Evolutionary conservation across 2,113 vertebrate genomes (phyloP), one percentile per base, ranked within the genome.

Genomic region (Syngnathus scovelli): DNA sequence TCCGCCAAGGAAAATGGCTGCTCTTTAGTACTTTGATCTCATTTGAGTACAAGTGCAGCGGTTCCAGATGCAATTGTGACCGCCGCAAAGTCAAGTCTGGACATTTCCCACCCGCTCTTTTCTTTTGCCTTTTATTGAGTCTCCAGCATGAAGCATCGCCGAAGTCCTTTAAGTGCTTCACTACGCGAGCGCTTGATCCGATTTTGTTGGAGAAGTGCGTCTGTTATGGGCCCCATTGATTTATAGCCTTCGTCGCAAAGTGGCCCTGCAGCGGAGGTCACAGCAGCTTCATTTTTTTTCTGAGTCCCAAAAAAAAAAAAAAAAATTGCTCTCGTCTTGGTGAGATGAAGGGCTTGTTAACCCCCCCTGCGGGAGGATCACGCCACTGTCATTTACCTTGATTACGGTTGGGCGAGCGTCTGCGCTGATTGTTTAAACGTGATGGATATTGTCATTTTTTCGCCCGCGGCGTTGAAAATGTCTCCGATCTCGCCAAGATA

Each of bases 201-300:
- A 62, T 62, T 62, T 62, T 13, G 71, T 70, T 81, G 75, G 81
- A 84, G 78, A 58, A 75, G 78, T 74, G 39, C 71, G 76, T 89
- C 80, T 71, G 70, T 51, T 75, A 58, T 33, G 67, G 2, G 75
- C 68, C 73, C 64, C 79, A 80, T 64, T 82, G 83, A 86, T 87
- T 83, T 78, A 79, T 82, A 66, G 74, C 69, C 78, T 44, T 82
- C 67, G 80, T 80, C 76, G 60, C 21, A 44, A 67, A 76, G 68
- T 76, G 77, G 36, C 64, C 74, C 72, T 68, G 71, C 75, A 62
- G 76, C 76, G 69, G 77, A 76, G 68, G 71, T 77, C 68, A 76
- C 79, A 78, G 78, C 73, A 61, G 76, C 41, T 74, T 81, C 81
- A 54, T 61, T 64, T 61, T 70, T 78, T 63, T 69, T 46, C 5